A percentile compares a stretch with the other conserved stretches of the same genome.
phyloP scores from a whole-genome alignment of 2,797 vertebrate genomes.

The Corythornis leucogaster region DNA sequence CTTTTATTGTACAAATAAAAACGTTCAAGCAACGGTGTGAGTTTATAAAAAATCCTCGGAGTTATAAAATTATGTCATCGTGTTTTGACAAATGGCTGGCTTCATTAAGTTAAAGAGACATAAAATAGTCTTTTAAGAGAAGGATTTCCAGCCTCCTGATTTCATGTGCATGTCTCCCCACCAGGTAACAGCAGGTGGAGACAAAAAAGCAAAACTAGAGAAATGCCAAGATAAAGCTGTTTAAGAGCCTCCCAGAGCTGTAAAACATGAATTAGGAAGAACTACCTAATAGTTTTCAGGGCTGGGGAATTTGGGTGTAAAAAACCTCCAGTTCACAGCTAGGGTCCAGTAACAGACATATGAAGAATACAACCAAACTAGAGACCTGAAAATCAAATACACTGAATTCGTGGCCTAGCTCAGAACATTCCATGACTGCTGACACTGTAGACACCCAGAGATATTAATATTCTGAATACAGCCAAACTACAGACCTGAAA shows the following conservation, averaged over 20 bases:
- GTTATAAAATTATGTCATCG: constrained; percentile 13
- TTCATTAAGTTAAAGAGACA: neutral
- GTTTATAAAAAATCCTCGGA: constrained; percentile 21
- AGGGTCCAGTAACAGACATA: too few relatives aligned
- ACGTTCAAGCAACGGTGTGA: neutral
- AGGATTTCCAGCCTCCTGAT: neutral
- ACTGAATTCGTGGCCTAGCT: neutral
- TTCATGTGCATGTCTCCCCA: neutral
- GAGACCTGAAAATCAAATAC: neutral
- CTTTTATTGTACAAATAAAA: constrained; percentile 59
- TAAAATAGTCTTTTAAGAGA: neutral
- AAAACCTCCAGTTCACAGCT: neutral
- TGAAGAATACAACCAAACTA: neutral
- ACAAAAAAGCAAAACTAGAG: constrained; percentile 31
- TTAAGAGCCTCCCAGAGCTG: neutral
- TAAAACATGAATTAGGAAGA: neutral
- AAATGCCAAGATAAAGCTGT: neutral
- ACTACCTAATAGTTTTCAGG: neutral
- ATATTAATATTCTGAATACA: neutral
- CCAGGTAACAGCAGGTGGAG: constrained; percentile 47
- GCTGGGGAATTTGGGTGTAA: neutral
- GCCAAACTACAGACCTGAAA: neutral
- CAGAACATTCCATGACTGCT: neutral
- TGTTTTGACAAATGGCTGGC: constrained; percentile 8
- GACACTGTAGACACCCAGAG: neutral